Conservation (phyloP, 2,888 invertebrate species). For the Xanthorhoe designata region DNA sequence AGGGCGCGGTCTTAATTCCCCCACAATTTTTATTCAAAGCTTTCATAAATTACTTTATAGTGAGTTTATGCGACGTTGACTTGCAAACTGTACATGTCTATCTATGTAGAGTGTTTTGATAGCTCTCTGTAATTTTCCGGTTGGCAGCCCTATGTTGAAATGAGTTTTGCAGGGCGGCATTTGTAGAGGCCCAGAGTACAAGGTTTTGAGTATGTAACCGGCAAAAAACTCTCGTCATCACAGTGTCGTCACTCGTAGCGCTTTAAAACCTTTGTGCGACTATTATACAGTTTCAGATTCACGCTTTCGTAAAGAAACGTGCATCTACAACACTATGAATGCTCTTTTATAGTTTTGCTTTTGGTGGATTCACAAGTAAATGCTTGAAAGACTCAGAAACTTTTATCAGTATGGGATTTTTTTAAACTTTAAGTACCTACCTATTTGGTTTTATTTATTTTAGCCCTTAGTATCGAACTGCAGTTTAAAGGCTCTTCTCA, state of each 20-base stretch:
- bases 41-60: slow-evolving; percentile 36
- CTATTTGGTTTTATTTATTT: too few species aligned
- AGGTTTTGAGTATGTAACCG: slow-evolving; percentile 18
- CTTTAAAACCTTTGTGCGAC: slow-evolving; percentile 44
- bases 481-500: too few species aligned
- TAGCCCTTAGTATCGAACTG: too few species aligned
- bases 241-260: slow-evolving; percentile 38
- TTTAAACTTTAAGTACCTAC: too few species aligned
- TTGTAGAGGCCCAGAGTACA: slow-evolving; percentile 21
- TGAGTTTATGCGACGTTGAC: slow-evolving; percentile 31
- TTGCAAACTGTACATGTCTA: slow-evolving; percentile 10
- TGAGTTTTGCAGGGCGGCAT: slow-evolving; percentile 44
- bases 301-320: slow-evolving; percentile 36
- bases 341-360: slow-evolving; percentile 15
- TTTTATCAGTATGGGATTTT: too few species aligned
- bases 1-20: slow-evolving; percentile 19
- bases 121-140: slow-evolving; percentile 53
- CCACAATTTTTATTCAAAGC: slow-evolving; percentile 27
- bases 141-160: slow-evolving; percentile 50
- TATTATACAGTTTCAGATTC: slow-evolving; percentile 39
- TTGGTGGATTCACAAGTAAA: background rate
- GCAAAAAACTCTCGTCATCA: slow-evolving; percentile 48
- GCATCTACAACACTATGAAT: slow-evolving; percentile 19
- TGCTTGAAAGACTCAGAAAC: too few species aligned
- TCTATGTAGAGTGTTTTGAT: slow-evolving; percentile 37